Base-by-base conservation (phyloP, 1,140 invertebrate species). In the Drosophila auraria region DNA sequence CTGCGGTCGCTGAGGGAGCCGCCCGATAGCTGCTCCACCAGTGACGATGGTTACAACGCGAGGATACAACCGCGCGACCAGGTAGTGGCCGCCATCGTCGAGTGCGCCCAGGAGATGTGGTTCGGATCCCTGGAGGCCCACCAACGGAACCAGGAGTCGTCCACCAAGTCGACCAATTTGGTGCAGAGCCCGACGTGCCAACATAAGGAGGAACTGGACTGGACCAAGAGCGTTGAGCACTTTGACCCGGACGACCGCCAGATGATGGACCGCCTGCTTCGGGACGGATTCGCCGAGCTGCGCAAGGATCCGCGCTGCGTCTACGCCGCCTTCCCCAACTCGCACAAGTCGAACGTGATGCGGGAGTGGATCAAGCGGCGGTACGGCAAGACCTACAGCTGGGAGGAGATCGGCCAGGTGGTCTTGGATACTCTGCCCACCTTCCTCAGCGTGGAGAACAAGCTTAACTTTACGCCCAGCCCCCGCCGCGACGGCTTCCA, bases 351-450 rank as follows among this genome's bases (percentile, higher is more conserved):
- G 1, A 15, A 36, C 2, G 64, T 78, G 40, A 50, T 78, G 65
- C 33, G 25, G 0, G 76, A 78, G 40, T 78, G 76, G 76, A 59
- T 78, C 8, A 78, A 78, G 38, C 51, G 76, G 5, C 51, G 75
- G 2, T 78, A 78, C 23, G 76, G 76, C 3, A 78, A 78, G 27
- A 30, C 30, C 4, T 78, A 78, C 45, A 23, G 27, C 15, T 27
- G 20, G 4, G 8, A 51, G 11, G 74, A 78, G 20, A 50, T 78
- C 11, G 17, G 1, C 0, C 0, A 0, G 8, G 15, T 30, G 27
- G 49, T 51, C 1, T 5, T 11, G 1, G 25, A 20, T 5, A 53
- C 50, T 5, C 2, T 36, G 5, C 25, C 36, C 14, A 17, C 38
- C 2, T 56, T 78, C n/a, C 0, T 3, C 1, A 5, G 17, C 0